A percentile compares a stretch with the other conserved stretches of the same genome.
Evolutionary conservation across 1,140 invertebrate species (phyloP).

Genomic region (Lethrus apterus): DNA sequence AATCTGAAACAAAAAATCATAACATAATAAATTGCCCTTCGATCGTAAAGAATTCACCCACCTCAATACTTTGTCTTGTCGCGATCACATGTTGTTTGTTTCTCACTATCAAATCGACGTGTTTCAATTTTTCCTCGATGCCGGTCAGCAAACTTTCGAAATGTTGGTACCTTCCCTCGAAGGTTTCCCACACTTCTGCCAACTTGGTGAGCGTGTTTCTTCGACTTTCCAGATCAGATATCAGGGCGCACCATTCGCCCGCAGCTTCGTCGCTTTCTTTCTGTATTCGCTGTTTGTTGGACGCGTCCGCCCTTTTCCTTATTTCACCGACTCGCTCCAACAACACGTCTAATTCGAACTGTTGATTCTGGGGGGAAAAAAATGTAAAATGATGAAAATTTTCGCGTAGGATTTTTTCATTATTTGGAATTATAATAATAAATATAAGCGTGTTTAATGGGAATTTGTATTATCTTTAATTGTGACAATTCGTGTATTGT

Average conservation of each 20-base stretch:
- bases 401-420: no score
- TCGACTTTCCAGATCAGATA: conserved; percentile 59
- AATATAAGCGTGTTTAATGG: no score
- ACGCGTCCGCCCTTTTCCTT: conserved; percentile 52
- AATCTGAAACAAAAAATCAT: conserved; percentile 44
- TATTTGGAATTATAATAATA: no score
- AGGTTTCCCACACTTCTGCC: conserved; percentile 69
- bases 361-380: conserved; percentile 50
- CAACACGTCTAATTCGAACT: conserved; percentile 54
- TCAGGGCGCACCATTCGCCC: conserved; percentile 66
- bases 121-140: conserved; percentile 62
- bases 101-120: conserved; percentile 63
- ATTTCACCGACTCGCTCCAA: conserved; percentile 60
- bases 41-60: conserved; percentile 33
- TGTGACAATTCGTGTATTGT: no score
- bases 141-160: conserved; percentile 54
- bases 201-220: conserved; percentile 55
- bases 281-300: conserved; percentile 55
- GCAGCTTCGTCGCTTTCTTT: conserved; percentile 55
- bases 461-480: no score
- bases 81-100: conserved; percentile 65
- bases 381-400: background rate
- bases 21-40: background rate
- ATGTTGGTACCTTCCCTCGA: conserved; percentile 59
- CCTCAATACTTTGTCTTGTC: conserved; percentile 60